Evolutionary conservation across 2,797 vertebrate species (phyloP).

Genomic region (Bovichtus diacanthus): DNA sequence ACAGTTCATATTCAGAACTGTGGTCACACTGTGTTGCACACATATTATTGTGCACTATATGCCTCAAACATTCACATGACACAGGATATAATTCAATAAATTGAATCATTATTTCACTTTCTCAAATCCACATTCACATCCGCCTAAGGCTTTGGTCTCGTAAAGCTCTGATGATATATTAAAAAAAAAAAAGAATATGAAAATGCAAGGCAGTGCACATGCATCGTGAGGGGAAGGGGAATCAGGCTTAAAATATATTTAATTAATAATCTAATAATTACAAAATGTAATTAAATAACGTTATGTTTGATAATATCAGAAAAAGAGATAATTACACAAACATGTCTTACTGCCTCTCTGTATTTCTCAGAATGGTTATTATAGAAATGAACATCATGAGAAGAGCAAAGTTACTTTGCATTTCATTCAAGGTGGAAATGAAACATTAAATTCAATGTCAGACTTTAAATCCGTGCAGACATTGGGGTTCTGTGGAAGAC

Average conservation of each 20-base stretch:
- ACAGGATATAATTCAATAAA: constrained; percentile 28
- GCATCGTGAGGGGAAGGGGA: background rate
- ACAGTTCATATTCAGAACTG: background rate
- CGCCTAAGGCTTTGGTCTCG: fast-evolving
- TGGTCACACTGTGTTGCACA: background rate
- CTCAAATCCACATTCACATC: constrained; percentile 6
- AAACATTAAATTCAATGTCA: background rate
- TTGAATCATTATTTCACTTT: constrained; percentile 26
- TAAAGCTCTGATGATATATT: constrained; percentile 7
- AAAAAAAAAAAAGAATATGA: constrained; percentile 1
- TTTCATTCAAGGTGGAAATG: background rate
- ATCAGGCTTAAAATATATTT: background rate
- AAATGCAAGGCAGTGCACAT: background rate
- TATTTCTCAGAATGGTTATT: background rate
- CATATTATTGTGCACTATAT: background rate
- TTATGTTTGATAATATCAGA: background rate
- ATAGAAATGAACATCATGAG: background rate
- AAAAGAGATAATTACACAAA: background rate
- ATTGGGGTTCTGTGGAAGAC: background rate
- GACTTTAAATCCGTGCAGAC: background rate
- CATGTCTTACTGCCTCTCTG: background rate
- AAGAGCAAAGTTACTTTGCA: background rate
- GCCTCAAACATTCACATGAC: background rate
- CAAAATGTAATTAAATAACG: constrained; percentile 1
- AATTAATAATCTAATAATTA: constrained; percentile 5